Base-by-base conservation (phyloP, 2,888 invertebrate genomes). In the Baccha elongata region DNA sequence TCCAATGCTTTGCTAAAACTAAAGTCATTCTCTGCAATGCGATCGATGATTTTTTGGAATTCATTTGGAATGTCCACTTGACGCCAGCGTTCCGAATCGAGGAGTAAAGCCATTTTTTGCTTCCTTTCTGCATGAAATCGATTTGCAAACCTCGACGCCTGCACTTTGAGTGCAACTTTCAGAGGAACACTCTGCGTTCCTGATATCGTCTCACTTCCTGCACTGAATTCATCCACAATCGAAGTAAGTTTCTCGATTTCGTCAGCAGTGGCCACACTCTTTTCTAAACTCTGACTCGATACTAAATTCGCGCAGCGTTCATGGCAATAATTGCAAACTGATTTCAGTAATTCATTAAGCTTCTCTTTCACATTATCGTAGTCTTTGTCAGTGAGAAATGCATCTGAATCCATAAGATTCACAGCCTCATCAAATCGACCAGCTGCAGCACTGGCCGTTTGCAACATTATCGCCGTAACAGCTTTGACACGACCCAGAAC, bases 11-110 rank as follows among this genome's bases (percentile, higher is more conserved):
- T 84, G 73, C 85, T 86, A 5, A 86, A 85, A 29, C 89, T 87
- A 15, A 91, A 90, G 53, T 91, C 91, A 11, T 91, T 91, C 4
- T 87, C 88, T 0, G 92, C 92, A 87, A 97, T 94, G 86, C 93
- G 93, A 89, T 94, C 94, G 35, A 98, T 94, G 78, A 98, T 93
- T 86, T 94, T 93, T 91, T 99, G 99, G 89, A 98, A 95, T 88
- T 97, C 96, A 85, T 93, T 92, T 0, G 98, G 96, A 60, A 99
- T 96, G 87, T 98, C 97, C 3, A 97, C 96, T 86, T 95, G 94
- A 88, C 96, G 97, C 99, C 99, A 99, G 78, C 96, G 92, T 90
- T 99, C 99, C 84, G 94, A 94, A 89, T 98, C 98, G 48, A 99
- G 92, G 37, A 98, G 93, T 80, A 96, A 90, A 44, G 95, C 95